Evolutionary conservation across 2,888 invertebrate genomes (phyloP).

Genomic region (Amphipyra berbera): DNA sequence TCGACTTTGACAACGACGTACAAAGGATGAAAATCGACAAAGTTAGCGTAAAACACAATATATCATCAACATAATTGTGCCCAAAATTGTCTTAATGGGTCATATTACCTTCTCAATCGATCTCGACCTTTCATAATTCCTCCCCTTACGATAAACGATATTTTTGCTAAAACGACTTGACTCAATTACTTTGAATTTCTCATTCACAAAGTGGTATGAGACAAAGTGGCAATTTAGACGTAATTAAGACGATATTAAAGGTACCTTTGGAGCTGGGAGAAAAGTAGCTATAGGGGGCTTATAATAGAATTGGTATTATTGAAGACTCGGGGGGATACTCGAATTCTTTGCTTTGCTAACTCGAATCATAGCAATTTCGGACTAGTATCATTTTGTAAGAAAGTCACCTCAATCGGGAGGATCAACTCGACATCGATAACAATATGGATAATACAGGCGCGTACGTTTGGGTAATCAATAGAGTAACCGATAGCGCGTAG

Average conservation of each 20-base stretch:
- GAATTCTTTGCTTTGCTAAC: no score
- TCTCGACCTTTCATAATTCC: constrained; percentile 11
- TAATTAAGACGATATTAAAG: constrained; percentile 51
- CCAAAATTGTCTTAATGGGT: not conserved
- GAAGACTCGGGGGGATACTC: not conserved
- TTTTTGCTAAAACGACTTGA: constrained; percentile 34
- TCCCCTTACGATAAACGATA: constrained; percentile 23
- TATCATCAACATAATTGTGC: no score
- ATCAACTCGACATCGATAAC: no score
- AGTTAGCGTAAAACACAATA: no score
- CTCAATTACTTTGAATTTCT: constrained; percentile 46
- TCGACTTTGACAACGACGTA: no score
- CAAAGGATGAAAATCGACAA: no score
- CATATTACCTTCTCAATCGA: constrained; percentile 5
- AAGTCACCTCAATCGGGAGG: no score
- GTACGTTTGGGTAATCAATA: no score
- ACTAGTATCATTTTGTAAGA: no score
- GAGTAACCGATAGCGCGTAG: no score
- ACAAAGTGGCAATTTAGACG: constrained; percentile 56
- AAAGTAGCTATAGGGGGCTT: constrained; percentile 5
- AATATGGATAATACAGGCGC: no score
- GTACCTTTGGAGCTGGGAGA: constrained; percentile 12
- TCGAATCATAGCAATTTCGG: not conserved
- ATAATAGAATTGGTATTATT: constrained; percentile 1
- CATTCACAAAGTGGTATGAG: constrained; percentile 41